A percentile compares a stretch with the other conserved stretches of the same genome.
Conservation (phyloP, 2,797 vertebrate genomes). For the Prionace glauca region DNA sequence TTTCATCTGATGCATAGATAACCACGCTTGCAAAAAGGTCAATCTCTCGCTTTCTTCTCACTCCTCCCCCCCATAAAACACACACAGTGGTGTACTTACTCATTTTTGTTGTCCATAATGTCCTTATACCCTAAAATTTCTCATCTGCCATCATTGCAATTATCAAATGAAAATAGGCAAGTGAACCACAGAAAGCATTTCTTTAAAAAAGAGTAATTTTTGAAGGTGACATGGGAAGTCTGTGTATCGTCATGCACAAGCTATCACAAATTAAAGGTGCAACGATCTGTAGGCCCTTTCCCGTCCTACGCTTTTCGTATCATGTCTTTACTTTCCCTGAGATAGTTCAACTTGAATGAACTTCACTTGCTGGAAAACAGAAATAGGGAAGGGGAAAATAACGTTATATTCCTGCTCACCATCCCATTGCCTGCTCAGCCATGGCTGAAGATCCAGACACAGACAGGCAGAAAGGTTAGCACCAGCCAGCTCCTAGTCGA, state of each 20-base stretch:
- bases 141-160: background rate
- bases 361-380: no score
- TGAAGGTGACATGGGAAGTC: background rate
- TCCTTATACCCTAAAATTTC: no score
- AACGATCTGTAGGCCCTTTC: background rate
- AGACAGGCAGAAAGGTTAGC: background rate
- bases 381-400: no score
- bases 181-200: background rate
- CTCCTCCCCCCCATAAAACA: background rate
- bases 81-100: background rate
- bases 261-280: background rate
- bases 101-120: background rate
- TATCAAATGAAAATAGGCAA: background rate
- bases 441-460: background rate
- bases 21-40: background rate
- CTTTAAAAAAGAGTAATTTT: background rate
- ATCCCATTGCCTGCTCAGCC: background rate
- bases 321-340: background rate
- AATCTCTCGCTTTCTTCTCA: background rate
- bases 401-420: no score
- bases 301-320: background rate
- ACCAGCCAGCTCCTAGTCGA: background rate
- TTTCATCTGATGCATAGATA: background rate
- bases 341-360: background rate
- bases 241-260: background rate